These are phyloP conservation scores for Lipotes vexillifer DNA, from an alignment of 2,113 vertebrate species.

Conservation along the genomic window DNA sequence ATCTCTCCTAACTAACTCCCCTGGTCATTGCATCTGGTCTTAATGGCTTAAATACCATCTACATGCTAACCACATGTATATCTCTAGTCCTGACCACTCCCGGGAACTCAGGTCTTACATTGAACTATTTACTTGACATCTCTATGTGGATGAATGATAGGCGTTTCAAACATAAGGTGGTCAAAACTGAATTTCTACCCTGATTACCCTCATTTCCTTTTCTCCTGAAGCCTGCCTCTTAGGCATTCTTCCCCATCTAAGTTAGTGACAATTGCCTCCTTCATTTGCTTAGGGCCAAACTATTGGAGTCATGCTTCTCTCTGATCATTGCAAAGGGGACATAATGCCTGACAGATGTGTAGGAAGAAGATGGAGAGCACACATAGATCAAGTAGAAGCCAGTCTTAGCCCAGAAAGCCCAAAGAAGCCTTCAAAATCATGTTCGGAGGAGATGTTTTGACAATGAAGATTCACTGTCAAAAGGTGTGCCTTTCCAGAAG, in stretches of 20 bases:
- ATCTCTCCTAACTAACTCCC: not conserved
- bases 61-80: not conserved
- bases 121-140: not conserved
- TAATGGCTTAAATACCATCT: not conserved
- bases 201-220: not conserved
- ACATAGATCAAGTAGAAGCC: not conserved
- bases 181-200: not conserved
- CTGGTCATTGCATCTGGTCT: not conserved
- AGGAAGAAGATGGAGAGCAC: not conserved
- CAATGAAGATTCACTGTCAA: not conserved
- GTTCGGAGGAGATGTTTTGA: not conserved
- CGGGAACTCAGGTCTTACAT: not conserved
- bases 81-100: not conserved
- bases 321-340: not conserved
- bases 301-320: not conserved
- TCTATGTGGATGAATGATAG: not conserved
- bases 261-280: not conserved
- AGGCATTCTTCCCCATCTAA: not conserved
- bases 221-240: not conserved
- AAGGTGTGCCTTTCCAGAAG: not conserved
- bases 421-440: not conserved
- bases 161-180: not conserved
- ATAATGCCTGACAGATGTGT: not conserved
- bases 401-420: not conserved
- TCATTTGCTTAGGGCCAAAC: not conserved